Conservation (phyloP, 2,888 invertebrate genomes). For the Sipha maydis region DNA sequence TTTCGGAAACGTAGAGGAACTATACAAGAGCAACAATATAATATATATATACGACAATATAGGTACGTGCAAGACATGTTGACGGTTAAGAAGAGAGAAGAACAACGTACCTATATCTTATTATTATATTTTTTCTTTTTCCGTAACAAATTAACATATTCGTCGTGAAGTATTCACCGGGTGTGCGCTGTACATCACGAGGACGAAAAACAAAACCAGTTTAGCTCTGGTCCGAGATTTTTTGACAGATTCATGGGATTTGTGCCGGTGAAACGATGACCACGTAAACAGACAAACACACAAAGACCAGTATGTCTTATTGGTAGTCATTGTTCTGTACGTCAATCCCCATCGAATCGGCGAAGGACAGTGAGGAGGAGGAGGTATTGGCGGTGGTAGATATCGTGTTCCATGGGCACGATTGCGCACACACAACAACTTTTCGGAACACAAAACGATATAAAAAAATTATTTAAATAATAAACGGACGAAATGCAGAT, state of each 20-base stretch:
- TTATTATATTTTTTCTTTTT: background rate
- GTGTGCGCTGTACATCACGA: background rate
- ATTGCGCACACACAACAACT: background rate
- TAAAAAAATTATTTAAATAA: slow-evolving; percentile 25
- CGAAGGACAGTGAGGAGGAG: background rate
- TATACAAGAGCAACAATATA: background rate
- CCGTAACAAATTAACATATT: slow-evolving; percentile 28
- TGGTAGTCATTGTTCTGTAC: slow-evolving; percentile 42
- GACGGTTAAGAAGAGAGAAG: background rate
- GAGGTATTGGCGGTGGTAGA: background rate
- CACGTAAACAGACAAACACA: background rate
- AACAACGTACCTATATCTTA: too few species aligned
- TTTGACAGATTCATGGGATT: slow-evolving; percentile 48
- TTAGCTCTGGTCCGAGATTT: background rate
- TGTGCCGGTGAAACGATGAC: slow-evolving; percentile 10
- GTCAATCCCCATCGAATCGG: background rate
- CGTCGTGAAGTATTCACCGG: background rate
- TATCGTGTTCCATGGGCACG: slow-evolving; percentile 20
- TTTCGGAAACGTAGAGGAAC: slow-evolving; percentile 2
- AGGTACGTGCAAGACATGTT: background rate
- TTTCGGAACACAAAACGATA: slow-evolving; percentile 17
- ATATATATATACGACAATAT: too few species aligned
- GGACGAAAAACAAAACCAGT: slow-evolving; percentile 43
- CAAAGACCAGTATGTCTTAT: background rate
- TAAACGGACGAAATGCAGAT: slow-evolving; percentile 11